These are phyloP conservation scores for Salvator merianae DNA, from an alignment of 2,113 vertebrate genomes.

Conservation along the genomic window DNA sequence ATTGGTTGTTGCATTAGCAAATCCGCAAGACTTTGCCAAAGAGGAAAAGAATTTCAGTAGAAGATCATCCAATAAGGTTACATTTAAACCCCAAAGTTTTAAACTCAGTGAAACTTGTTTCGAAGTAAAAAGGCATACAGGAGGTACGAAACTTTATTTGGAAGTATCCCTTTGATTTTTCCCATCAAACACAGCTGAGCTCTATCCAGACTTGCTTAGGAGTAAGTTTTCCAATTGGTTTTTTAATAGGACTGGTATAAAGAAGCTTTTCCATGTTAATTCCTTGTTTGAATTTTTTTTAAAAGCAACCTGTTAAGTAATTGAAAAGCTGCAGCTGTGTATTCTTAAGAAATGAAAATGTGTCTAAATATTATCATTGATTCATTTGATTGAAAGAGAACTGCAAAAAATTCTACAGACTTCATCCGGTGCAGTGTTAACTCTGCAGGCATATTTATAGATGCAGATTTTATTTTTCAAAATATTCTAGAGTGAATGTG, in stretches of 20 bases:
- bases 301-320: not conserved
- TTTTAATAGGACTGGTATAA: not conserved
- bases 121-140: not conserved
- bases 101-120: not conserved
- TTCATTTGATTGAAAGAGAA: not conserved
- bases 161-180: no score
- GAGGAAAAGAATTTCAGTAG: not conserved
- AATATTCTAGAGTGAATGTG: not conserved
- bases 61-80: not conserved
- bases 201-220: not conserved
- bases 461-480: not conserved
- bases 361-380: not conserved
- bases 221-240: not conserved
- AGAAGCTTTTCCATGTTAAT: not conserved
- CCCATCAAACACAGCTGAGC: not conserved
- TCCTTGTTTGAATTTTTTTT: slow-evolving; percentile 9
- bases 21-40: not conserved
- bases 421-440: not conserved
- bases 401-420: not conserved
- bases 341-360: not conserved
- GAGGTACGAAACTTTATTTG: not conserved
- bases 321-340: not conserved
- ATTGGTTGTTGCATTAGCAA: slow-evolving; percentile 33
- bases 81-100: not conserved
- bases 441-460: not conserved